Evolutionary conservation across 1,140 invertebrate species (phyloP), one percentile per base, ranked within the genome.

Genomic region (Drosophila insularis): DNA sequence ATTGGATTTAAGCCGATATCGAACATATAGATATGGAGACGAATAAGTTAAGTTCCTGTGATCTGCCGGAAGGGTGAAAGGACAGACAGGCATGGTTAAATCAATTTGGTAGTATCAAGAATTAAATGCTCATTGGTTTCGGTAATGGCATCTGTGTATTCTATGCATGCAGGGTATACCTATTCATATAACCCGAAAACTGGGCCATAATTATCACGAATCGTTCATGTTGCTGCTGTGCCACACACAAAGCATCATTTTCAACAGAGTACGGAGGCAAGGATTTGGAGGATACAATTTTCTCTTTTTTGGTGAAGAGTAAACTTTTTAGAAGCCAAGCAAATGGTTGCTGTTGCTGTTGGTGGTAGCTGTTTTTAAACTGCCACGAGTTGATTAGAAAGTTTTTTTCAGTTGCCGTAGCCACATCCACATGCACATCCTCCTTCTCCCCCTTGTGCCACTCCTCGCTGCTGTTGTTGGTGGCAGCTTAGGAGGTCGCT

Each of bases 381-480:
- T 86, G 65, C 43, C 63, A 75, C 60, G 75, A 81, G 81, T 79
- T 86, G 82, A 87, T 86, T 86, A 86, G 82, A 87, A 86, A 87
- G 60, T 86, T 86, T 66, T 69, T 75, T 72, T 50, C 61, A 80
- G 71, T 68, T 71, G 77, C 74, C 61, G 66, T 71, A 65, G 53
- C 39, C 55, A 60, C 53, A 27, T 27, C 23, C 23, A 27, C 23
- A 27, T 27, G 2, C 63, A 62, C 66, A 74, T 74, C 63, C 72
- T 61, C 19, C 23, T 43, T 23, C 40, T 23, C 59, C 23, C 32
- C 40, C 17, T 53, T 31, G 14, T 55, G 23, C 23, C 32, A 43
- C 32, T 39, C 35, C 53, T 56, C 21, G 19, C 40, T 40, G 7
- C 35, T 1, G 65, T 77, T 71, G 74, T 55, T 77, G 68, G 63